Evolutionary conservation across 2,113 vertebrate genomes (phyloP).

Genomic region (Mormyrus iriodes): DNA sequence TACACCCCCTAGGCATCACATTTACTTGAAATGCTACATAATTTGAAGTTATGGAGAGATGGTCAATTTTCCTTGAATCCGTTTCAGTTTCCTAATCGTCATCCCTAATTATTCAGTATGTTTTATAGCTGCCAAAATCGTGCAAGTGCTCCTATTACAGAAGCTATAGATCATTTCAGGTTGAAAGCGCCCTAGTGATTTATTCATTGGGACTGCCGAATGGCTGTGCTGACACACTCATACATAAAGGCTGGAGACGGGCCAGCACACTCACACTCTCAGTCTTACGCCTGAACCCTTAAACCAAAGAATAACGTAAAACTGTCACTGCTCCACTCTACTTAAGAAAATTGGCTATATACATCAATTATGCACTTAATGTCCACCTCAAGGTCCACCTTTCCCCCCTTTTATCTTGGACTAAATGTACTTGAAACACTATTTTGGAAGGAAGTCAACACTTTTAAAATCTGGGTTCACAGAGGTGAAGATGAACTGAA

Average conservation of each 20-base stretch:
- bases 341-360: neutral
- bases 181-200: neutral
- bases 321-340: neutral
- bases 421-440: neutral
- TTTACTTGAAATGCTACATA: neutral
- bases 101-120: conserved; percentile 5
- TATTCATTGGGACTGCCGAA: neutral
- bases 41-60: neutral
- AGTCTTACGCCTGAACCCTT: neutral
- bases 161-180: neutral
- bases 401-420: neutral
- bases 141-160: neutral
- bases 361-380: neutral
- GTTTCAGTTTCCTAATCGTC: neutral
- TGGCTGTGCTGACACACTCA: neutral
- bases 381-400: neutral
- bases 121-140: neutral
- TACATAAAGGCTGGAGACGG: neutral
- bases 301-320: neutral
- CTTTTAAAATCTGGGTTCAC: neutral
- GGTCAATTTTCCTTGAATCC: neutral
- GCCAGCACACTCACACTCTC: neutral
- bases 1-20: neutral
- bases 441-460: neutral
- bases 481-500: neutral